Evolutionary conservation across 1,140 invertebrate species (phyloP).

Genomic region (Lepidurus packardi): DNA sequence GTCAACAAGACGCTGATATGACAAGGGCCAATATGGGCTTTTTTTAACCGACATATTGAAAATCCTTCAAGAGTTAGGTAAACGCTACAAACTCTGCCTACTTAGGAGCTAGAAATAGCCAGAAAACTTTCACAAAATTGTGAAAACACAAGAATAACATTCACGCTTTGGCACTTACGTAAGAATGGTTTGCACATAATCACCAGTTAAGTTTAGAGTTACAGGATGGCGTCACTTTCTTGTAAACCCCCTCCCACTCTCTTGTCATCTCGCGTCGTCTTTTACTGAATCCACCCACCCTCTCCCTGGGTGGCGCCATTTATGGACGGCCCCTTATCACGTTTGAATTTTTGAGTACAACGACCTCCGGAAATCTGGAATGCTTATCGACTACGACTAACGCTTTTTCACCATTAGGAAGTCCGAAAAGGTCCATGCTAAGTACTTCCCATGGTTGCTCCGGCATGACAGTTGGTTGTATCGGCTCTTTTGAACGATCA

Average conservation of each 20-base stretch:
- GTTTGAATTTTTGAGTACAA: background rate
- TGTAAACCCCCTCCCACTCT: too few species aligned
- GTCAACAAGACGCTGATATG: background rate
- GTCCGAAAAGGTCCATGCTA: conserved; percentile 25
- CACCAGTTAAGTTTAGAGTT: background rate
- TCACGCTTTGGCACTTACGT: background rate
- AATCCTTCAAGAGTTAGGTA: background rate
- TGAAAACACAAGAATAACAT: background rate
- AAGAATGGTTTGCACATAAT: background rate
- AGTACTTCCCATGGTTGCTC: conserved; percentile 27
- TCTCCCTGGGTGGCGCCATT: too few species aligned
- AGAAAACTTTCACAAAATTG: background rate
- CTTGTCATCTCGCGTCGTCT: too few species aligned
- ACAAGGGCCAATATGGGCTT: background rate
- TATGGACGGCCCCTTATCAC: background rate
- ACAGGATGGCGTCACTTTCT: background rate
- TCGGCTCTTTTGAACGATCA: background rate
- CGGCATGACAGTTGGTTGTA: conserved; percentile 28
- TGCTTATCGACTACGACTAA: conserved; percentile 30
- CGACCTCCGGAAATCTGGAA: conserved; percentile 31
- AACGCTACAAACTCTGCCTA: background rate
- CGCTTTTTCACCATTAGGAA: conserved; percentile 26
- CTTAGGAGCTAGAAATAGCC: background rate
- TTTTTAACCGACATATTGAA: background rate
- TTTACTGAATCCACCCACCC: too few species aligned